Conservation (phyloP, 2,797 vertebrate genomes). For the Hydrolagus colliei region DNA sequence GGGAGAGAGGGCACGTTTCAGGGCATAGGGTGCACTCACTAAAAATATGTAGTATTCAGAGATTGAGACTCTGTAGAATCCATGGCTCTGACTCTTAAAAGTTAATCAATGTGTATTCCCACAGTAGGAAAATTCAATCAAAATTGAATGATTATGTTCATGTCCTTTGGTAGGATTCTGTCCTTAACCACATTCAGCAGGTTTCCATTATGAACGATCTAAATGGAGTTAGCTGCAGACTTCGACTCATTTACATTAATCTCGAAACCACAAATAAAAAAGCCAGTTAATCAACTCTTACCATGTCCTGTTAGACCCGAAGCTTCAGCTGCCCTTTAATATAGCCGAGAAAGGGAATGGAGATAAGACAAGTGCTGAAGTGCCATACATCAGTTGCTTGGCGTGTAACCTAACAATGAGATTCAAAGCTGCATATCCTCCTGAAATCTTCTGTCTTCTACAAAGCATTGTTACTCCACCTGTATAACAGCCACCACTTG, state of each 20-base stretch:
- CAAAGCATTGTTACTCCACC: background rate
- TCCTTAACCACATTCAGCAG: background rate
- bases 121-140: background rate
- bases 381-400: background rate
- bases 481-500: background rate
- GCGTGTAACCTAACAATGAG: background rate
- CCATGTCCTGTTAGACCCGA: background rate
- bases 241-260: background rate
- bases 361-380: background rate
- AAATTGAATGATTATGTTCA: background rate
- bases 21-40: too few relatives aligned
- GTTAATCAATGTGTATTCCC: background rate
- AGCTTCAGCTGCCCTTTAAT: background rate
- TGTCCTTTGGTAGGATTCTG: background rate
- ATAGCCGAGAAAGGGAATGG: background rate
- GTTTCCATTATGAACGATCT: background rate
- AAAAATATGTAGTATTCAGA: too few relatives aligned
- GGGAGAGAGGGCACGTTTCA: too few relatives aligned
- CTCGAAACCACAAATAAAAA: background rate
- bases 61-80: too few relatives aligned
- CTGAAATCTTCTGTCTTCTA: background rate
- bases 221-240: background rate
- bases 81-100: too few relatives aligned
- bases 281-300: background rate
- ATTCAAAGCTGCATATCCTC: background rate